phyloP scores from a whole-genome alignment of 2,888 invertebrate species.

The Dugesia japonica region DNA sequence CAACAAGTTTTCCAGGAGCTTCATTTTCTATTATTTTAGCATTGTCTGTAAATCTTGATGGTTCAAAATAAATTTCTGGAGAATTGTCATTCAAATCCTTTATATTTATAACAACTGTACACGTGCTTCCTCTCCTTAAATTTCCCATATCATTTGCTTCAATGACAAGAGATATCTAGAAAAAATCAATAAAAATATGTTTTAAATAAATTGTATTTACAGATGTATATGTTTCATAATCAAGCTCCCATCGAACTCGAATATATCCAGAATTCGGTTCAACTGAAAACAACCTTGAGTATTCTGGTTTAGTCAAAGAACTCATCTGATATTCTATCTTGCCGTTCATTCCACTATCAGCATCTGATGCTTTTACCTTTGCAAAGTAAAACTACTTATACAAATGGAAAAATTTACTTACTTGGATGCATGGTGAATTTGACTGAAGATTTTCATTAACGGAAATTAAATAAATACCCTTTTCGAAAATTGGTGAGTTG shows the following conservation, averaged over 20 bases:
- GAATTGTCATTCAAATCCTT: constrained; percentile 20
- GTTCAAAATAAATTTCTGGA: constrained; percentile 26
- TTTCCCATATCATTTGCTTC: constrained; percentile 25
- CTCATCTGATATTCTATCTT: constrained; percentile 29
- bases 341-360: constrained; percentile 25
- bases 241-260: constrained; percentile 31
- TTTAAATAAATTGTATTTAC: too few species aligned
- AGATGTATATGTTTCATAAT: constrained; percentile 28
- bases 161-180: constrained; percentile 24
- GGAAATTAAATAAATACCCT: constrained; percentile 6
- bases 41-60: constrained; percentile 22
- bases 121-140: background rate
- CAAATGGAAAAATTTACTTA: constrained; percentile 9
- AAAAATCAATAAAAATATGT: background rate
- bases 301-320: constrained; percentile 29
- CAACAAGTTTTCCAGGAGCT: constrained; percentile 40
- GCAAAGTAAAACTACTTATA: background rate
- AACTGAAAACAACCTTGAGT: constrained; percentile 14
- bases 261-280: constrained; percentile 27
- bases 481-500: constrained; percentile 29
- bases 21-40: constrained; percentile 39
- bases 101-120: constrained; percentile 12
- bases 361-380: constrained; percentile 29
- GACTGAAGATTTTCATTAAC: constrained; percentile 20
- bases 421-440: constrained; percentile 27